Conservation (phyloP, 2,113 vertebrate genomes). For the Notothenia rossii region DNA sequence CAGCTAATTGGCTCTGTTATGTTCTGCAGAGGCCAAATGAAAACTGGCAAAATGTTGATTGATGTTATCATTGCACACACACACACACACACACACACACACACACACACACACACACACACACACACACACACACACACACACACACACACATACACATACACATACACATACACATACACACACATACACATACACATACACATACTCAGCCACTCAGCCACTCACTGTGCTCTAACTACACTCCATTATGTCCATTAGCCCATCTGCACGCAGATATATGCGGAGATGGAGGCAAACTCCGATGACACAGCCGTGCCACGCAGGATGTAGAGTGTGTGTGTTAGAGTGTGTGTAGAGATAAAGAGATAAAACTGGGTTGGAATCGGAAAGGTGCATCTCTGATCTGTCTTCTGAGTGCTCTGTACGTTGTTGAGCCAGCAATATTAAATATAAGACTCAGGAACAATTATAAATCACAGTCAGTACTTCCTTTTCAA, state of each 20-base stretch:
- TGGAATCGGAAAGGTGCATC: neutral
- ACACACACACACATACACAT: neutral
- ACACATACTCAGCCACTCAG: neutral
- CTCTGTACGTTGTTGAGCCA: neutral
- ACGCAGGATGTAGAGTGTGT: neutral
- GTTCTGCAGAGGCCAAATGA: neutral
- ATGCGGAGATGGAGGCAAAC: conserved; percentile 7
- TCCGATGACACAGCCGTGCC: conserved; percentile 15
- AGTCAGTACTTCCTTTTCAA: no score
- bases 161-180: neutral
- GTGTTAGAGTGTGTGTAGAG: neutral
- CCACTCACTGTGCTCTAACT: conserved; percentile 26
- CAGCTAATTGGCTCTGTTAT: conserved; percentile 8
- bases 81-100: neutral
- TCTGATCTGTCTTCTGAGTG: neutral
- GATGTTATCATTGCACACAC: conserved; percentile 6
- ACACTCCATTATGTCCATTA: conserved; percentile 57
- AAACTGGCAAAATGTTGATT: neutral
- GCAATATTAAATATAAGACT: neutral
- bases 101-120: conserved; percentile 13
- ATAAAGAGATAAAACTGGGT: neutral
- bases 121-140: neutral
- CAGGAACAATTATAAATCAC: neutral
- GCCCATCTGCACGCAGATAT: conserved; percentile 32
- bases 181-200: neutral